phyloP scores from a whole-genome alignment of 2,797 vertebrate species.

The Eutrigla gurnardus region DNA sequence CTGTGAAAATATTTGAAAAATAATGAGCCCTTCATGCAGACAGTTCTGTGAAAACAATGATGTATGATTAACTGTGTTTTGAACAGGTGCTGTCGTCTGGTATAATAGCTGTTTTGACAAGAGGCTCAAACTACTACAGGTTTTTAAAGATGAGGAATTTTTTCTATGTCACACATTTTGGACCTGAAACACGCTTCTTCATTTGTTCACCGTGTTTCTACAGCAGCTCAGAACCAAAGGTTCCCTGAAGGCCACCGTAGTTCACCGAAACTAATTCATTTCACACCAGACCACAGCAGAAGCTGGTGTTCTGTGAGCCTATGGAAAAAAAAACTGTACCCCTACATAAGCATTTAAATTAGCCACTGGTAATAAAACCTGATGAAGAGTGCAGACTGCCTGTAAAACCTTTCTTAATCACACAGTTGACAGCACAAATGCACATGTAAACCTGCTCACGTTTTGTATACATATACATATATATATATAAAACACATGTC shows the following conservation, averaged over 20 bases:
- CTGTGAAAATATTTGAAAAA: background rate
- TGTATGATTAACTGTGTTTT: constrained; percentile 5
- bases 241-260: too few species aligned
- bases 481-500: background rate
- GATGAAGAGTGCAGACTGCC: constrained; percentile 24
- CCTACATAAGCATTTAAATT: constrained; percentile 23
- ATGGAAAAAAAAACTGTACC: constrained; percentile 13
- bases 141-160: background rate
- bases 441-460: constrained; percentile 12
- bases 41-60: background rate
- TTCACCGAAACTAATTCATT: too few species aligned
- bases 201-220: too few species aligned
- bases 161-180: too few species aligned
- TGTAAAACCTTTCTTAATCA: constrained; percentile 27
- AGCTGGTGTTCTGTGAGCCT: background rate
- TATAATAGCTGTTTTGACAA: constrained; percentile 14
- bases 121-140: background rate
- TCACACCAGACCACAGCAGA: background rate
- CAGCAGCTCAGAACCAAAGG: too few species aligned
- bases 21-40: background rate
- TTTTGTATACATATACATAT: background rate
- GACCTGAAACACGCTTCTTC: too few species aligned
- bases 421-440: constrained; percentile 31
- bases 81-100: background rate
- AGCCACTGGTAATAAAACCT: constrained; percentile 36